Evolutionary conservation across 1,140 invertebrate genomes (phyloP), one percentile per base, ranked within the genome.

Genomic region (Drosophila elegans): DNA sequence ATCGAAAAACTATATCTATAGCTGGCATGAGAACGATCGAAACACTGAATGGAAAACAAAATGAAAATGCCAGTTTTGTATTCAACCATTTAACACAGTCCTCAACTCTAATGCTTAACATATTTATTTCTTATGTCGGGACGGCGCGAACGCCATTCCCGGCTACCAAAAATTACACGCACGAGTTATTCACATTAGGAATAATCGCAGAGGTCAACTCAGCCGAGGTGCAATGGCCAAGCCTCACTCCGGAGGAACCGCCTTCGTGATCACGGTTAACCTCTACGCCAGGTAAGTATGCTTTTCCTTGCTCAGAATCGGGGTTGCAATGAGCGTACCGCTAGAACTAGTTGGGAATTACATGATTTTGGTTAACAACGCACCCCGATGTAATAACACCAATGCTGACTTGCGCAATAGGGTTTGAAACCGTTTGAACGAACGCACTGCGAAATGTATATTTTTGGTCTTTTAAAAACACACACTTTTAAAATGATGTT

Each of bases 251-350:
- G 94, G 94, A 93, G 93, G 93, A 94, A 94, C 94, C 94, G 92
- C 94, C 94, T 95, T 94, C 77, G 52, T 94, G 94, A 95, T 95
- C 94, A 94, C 91, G 94, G 94, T 94, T 88, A 93, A 92, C 93
- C 93, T 94, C 94, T 93, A 92, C 93, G 92, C 92, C 93, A 93
- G 93, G 93, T 94, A 93, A 93, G 93, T 93, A 93, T 93, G 93
- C 88, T 90, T 91, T 82, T 0, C 38, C n/a, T 39, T 0, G 46
- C 64, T 68, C 44, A 3, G 6, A 3, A 10, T 0, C 7, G 4
- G 38, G 56, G 34, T 66, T 55, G 49, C 49, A n/a, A 44, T 36
- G 3, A 0, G 5, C 13, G 10, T 4, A 3, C 4, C 9, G 13
- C 13, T 21, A 36, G 32, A 52, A 52, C 13, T 11, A 21, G 49